Base-by-base conservation (phyloP, 2,113 vertebrate species). In the Pogonocichla stellata region DNA sequence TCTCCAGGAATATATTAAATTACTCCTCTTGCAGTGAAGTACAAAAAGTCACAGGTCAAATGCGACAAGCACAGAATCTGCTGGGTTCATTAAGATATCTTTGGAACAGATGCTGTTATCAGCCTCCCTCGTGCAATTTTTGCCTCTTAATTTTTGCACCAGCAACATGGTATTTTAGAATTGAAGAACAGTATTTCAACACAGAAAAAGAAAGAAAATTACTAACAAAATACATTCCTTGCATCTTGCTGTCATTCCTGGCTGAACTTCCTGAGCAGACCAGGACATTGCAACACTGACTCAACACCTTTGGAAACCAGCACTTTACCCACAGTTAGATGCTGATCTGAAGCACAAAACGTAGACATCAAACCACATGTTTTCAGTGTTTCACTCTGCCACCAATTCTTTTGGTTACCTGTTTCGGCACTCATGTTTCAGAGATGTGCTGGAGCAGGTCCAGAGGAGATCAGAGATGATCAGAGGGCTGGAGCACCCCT, bases 41-140 rank as follows among this genome's bases (percentile, higher is more conserved):
- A 94, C 79, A 88, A 78, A 82, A 95, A 87, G 38, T 80, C 92
- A 82, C 34, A 80, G 87, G 74, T 16, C 79, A 86, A 92, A 86
- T 13, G 22, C 0, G 13, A 70, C 47, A 65, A 77, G 54, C 45
- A 51, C 33, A 70, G 62, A 62, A 70, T 88, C 58, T 80, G 71
- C 60, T 73, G 0, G 0, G 58, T n/a, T 94, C 5, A 3, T 66
- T 82, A 77, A 47, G 64, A 54, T 42, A 19, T 58, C 86, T 83
- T 73, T 66, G 64, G 51, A 91, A 69, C 84, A 92, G 78, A 92
- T 75, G 62, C 80, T 77, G 62, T 45, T 82, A 84, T 29, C 62
- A 69, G 50, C 50, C 45, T 56, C 51, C 86, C 64, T 24, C 29
- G 38, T 26, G 40, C 40, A 31, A 88, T 62, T 83, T 62, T 78